A percentile compares a stretch with the other conserved stretches of the same genome.
These are phyloP conservation scores for Griposia aprilina DNA, from an alignment of 2,888 invertebrate species.

Conservation along the genomic window DNA sequence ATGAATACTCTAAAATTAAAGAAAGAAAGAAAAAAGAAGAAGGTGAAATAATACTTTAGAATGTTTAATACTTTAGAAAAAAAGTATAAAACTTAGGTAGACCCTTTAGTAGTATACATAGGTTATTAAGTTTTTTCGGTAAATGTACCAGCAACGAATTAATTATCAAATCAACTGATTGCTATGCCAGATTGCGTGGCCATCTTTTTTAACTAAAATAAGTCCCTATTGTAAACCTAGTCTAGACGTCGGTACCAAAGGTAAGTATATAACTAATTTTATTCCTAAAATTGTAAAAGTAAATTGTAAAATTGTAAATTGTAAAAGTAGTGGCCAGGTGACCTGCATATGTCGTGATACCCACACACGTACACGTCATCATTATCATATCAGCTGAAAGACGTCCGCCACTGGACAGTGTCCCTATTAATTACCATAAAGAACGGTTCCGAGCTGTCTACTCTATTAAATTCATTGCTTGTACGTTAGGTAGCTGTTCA, in stretches of 20 bases:
- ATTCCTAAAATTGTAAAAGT: slow-evolving; percentile 16
- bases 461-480: slow-evolving; percentile 37
- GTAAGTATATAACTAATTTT: neutral
- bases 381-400: slow-evolving; percentile 48
- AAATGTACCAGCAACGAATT: no score
- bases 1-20: no score
- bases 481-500: neutral
- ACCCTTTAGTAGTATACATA: neutral
- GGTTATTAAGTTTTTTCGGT: neutral
- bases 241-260: neutral
- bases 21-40: no score
- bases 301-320: no score
- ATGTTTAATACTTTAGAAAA: neutral
- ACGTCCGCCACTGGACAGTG: slow-evolving; percentile 41
- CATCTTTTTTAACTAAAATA: neutral
- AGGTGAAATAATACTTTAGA: no score
- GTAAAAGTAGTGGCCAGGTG: neutral
- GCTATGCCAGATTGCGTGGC: neutral
- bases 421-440: slow-evolving; percentile 57
- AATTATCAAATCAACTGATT: neutral
- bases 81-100: neutral
- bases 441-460: slow-evolving; percentile 35
- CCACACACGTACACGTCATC: slow-evolving; percentile 28
- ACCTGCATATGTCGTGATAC: slow-evolving; percentile 23
- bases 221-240: neutral